phyloP scores from a whole-genome alignment of 2,113 vertebrate genomes.

The Alosa alosa region DNA sequence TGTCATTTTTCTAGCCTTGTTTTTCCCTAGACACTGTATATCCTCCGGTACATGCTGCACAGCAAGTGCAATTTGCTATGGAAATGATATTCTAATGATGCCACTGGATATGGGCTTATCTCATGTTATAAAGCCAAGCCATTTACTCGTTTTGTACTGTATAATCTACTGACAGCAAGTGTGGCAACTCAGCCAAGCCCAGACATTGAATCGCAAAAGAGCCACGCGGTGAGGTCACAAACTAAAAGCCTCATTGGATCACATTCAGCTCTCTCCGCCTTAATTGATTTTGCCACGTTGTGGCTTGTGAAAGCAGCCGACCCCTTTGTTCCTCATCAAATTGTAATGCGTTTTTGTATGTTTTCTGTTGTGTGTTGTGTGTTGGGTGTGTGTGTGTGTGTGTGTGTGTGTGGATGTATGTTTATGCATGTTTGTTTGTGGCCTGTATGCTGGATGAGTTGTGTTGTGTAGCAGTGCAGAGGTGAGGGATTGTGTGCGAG shows the following conservation, averaged over 20 bases:
- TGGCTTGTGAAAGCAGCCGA: neutral
- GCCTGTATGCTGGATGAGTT: neutral
- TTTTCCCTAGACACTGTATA: neutral
- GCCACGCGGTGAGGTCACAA: neutral
- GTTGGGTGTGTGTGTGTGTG: neutral
- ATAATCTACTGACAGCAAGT: neutral
- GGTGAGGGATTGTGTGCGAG: neutral
- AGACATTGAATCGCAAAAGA: neutral
- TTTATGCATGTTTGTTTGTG: neutral
- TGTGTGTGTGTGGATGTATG: neutral
- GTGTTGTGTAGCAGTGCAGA: neutral
- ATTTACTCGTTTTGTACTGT: neutral
- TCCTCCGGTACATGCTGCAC: neutral
- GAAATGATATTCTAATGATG: conserved; percentile 11
- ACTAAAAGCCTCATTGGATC: conserved; percentile 11
- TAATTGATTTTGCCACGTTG: conserved; percentile 6
- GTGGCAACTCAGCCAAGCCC: neutral
- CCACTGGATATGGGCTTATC: neutral
- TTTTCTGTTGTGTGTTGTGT: neutral
- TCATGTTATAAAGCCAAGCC: neutral
- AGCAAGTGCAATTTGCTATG: neutral
- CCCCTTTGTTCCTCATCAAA: neutral
- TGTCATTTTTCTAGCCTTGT: neutral
- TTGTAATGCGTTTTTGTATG: neutral
- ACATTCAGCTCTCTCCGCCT: neutral